These are phyloP conservation scores for Labia minor DNA, from an alignment of 2,888 invertebrate species.

Conservation along the genomic window DNA sequence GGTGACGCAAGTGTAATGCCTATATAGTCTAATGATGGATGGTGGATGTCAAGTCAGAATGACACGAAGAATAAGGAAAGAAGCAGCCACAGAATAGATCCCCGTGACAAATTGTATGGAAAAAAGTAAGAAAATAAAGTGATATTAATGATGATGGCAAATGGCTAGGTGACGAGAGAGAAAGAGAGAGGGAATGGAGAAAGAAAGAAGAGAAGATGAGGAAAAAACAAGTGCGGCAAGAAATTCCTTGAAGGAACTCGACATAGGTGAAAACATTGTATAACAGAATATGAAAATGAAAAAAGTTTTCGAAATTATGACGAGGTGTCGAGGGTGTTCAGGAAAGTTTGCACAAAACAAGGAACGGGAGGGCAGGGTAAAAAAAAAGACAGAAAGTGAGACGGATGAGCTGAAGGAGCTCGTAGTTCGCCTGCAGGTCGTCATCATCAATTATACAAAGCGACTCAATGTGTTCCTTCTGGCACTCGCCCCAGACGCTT, in stretches of 20 bases:
- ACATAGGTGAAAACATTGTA: slow-evolving; percentile 23
- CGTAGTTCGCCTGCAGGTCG: slow-evolving; percentile 17
- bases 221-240: slow-evolving; percentile 14
- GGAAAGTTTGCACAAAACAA: neutral
- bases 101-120: slow-evolving; percentile 26
- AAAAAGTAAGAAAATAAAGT: slow-evolving; percentile 26
- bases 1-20: neutral
- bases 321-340: slow-evolving; percentile 13
- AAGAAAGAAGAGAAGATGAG: slow-evolving; percentile 22
- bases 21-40: slow-evolving; percentile 18
- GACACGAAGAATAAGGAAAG: slow-evolving; percentile 17
- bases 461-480: neutral
- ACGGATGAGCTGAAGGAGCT: neutral
- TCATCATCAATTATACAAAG: slow-evolving; percentile 20
- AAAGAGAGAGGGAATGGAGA: slow-evolving; percentile 19
- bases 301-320: slow-evolving; percentile 8
- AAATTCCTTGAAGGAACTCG: slow-evolving; percentile 18
- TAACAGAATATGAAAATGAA: slow-evolving; percentile 23
- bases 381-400: slow-evolving; percentile 7
- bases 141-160: slow-evolving; percentile 27
- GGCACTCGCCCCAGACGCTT: neutral
- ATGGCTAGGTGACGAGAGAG: neutral
- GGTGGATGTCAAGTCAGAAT: slow-evolving; percentile 18
- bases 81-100: slow-evolving; percentile 21
- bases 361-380: neutral